Evolutionary conservation across 1,140 invertebrate species (phyloP).

Genomic region (Lysiphlebus fabarum): DNA sequence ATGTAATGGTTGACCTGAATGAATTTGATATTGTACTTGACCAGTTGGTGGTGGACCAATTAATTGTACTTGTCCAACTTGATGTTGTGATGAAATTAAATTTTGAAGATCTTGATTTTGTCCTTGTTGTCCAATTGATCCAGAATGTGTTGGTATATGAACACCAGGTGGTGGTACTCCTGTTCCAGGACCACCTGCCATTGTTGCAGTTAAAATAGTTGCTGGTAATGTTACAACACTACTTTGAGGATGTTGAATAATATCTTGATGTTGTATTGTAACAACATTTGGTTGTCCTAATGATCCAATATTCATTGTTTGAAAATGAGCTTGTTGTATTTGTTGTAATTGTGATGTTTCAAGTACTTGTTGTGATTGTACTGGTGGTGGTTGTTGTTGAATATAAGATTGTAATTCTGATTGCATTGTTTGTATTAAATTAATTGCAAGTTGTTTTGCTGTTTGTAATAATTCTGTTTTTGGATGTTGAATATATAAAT

Average conservation of each 20-base stretch:
- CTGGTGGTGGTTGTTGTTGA: constrained; percentile 56
- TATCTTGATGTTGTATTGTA: constrained; percentile 55
- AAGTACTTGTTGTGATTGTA: constrained; percentile 48
- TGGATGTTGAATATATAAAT: constrained; percentile 73
- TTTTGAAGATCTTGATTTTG: constrained; percentile 50
- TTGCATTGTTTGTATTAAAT: constrained; percentile 78
- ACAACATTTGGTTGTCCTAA: constrained; percentile 52
- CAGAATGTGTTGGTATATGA: constrained; percentile 47
- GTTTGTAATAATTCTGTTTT: constrained; percentile 67
- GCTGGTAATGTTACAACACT: constrained; percentile 50
- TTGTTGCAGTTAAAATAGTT: constrained; percentile 52
- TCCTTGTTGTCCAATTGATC: constrained; percentile 44
- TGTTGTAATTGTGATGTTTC: constrained; percentile 47
- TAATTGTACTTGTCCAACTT: constrained; percentile 48
- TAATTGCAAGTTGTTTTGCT: constrained; percentile 70
- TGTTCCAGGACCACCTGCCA: constrained; percentile 45
- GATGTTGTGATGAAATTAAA: constrained; percentile 44
- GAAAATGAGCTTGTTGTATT: constrained; percentile 51
- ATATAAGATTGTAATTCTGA: constrained; percentile 68
- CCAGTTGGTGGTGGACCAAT: constrained; percentile 50
- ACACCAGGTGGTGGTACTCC: constrained; percentile 46
- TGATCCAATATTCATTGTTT: constrained; percentile 54
- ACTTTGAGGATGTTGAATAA: constrained; percentile 53
- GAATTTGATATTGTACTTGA: constrained; percentile 53
- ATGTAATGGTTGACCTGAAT: constrained; percentile 48